These are phyloP conservation scores for Augochlora pura DNA, from an alignment of 1,140 invertebrate genomes.

Conservation along the genomic window DNA sequence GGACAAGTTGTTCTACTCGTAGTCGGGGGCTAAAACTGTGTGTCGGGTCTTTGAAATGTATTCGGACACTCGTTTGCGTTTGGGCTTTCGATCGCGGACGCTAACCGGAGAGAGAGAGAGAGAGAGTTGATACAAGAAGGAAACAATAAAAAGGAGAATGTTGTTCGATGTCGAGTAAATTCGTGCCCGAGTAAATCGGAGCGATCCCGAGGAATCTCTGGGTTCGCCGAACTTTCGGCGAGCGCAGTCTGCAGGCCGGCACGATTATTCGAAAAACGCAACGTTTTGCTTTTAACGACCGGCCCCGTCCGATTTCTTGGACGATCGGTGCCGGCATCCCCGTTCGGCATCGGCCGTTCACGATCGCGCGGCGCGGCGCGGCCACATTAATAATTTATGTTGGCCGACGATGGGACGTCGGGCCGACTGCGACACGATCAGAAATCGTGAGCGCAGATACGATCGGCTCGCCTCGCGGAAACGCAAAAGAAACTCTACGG, in stretches of 20 bases:
- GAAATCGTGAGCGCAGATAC: slow-evolving; percentile 69
- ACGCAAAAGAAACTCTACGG: slow-evolving; percentile 59
- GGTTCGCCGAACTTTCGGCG: too few species aligned
- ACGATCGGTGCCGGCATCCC: slow-evolving; percentile 44
- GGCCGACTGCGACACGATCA: slow-evolving; percentile 63
- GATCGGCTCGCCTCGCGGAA: slow-evolving; percentile 62
- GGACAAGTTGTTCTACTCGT: too few species aligned
- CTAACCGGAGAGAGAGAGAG: too few species aligned
- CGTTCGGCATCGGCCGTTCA: slow-evolving; percentile 48
- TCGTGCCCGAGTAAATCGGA: too few species aligned
- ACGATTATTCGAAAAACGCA: slow-evolving; percentile 36
- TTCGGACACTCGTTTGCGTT: too few species aligned
- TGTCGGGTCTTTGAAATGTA: too few species aligned
- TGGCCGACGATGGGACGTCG: slow-evolving; percentile 63
- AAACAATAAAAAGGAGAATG: too few species aligned
- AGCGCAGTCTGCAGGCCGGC: neutral
- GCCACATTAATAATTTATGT: slow-evolving; percentile 73
- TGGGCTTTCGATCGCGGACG: too few species aligned
- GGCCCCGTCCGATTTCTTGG: slow-evolving; percentile 34
- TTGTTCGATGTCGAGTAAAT: too few species aligned
- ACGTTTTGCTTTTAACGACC: slow-evolving; percentile 45
- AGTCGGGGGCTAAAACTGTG: too few species aligned
- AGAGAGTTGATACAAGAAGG: too few species aligned
- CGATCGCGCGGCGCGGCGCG: slow-evolving; percentile 60
- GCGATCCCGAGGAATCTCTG: too few species aligned